Evolutionary conservation across 2,113 vertebrate species (phyloP).

Genomic region (Lates calcarifer): DNA sequence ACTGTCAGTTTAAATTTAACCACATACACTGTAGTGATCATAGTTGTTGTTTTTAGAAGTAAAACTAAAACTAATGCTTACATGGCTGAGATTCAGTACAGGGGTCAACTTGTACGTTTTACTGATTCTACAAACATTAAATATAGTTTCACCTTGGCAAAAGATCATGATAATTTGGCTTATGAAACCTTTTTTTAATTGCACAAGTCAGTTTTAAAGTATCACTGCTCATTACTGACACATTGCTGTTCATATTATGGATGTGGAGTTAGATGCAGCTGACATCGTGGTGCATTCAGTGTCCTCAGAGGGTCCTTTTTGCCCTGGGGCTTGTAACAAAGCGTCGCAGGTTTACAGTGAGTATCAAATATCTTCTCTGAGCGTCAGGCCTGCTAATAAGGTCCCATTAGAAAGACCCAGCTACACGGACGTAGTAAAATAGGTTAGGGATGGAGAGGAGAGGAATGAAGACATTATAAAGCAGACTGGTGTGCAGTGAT

Average conservation of each 20-base stretch:
- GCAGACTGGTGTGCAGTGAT: conserved; percentile 24
- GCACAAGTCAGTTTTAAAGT: background rate
- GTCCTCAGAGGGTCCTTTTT: conserved; percentile 19
- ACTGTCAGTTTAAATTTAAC: background rate
- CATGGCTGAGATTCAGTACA: background rate
- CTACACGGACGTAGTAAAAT: conserved; percentile 35
- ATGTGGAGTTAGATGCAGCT: background rate
- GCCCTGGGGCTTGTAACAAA: background rate
- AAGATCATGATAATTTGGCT: too few relatives aligned
- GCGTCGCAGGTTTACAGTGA: conserved; percentile 28
- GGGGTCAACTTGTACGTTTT: background rate
- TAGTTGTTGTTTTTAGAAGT: background rate
- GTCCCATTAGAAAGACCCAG: conserved; percentile 49
- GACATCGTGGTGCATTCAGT: background rate
- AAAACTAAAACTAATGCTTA: too few relatives aligned
- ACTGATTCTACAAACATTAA: too few relatives aligned
- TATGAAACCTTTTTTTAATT: too few relatives aligned
- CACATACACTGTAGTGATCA: too few relatives aligned
- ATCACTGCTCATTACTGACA: background rate
- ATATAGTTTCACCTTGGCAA: too few relatives aligned
- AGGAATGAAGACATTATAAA: conserved; percentile 53
- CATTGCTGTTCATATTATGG: background rate
- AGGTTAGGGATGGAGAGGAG: conserved; percentile 22
- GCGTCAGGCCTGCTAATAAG: conserved; percentile 37
- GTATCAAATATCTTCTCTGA: conserved; percentile 64